A percentile compares a stretch with the other conserved stretches of the same genome.
phyloP scores from a whole-genome alignment of 2,113 vertebrate genomes.

The Penelope pileata region DNA sequence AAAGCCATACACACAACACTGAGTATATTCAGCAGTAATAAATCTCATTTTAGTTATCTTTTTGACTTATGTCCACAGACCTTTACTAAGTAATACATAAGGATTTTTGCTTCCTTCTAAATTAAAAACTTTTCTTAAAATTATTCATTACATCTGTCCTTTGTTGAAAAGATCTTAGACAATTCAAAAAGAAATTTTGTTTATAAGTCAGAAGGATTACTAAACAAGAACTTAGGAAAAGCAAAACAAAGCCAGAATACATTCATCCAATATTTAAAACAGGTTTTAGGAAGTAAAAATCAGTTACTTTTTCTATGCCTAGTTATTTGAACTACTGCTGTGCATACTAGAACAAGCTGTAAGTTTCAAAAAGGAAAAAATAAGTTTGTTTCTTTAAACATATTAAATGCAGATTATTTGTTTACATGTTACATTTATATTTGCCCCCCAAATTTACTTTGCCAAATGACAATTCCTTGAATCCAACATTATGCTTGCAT shows the following conservation, averaged over 20 bases:
- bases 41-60: too few species aligned
- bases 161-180: background rate
- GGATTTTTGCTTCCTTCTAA: background rate
- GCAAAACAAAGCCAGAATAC: background rate
- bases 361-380: background rate
- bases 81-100: background rate
- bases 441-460: background rate
- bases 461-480: background rate
- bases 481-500: background rate
- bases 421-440: background rate
- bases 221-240: background rate
- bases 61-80: too few species aligned
- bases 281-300: background rate
- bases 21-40: background rate
- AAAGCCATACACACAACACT: background rate
- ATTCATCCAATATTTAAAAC: background rate
- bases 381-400: background rate
- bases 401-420: background rate
- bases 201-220: background rate
- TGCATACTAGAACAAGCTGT: background rate
- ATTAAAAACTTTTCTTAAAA: background rate
- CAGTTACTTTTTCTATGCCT: background rate
- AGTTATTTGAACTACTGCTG: background rate
- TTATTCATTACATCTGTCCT: background rate
- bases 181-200: background rate